Conservation (phyloP, 2,888 invertebrate genomes). For the Nasonovia ribisnigri region DNA sequence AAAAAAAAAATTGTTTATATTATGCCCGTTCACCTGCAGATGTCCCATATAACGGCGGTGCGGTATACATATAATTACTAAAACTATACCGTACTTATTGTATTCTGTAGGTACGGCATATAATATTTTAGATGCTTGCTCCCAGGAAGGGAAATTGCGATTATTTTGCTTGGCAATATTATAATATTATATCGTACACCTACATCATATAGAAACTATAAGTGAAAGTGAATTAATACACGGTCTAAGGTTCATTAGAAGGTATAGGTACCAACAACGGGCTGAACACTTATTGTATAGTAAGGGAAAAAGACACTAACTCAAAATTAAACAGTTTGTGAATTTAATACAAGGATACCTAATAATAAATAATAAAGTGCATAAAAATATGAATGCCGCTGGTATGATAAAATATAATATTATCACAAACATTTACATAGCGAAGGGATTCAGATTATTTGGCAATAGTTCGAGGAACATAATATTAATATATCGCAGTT, state of each 20-base stretch:
- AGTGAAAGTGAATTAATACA: not conserved
- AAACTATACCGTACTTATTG: not conserved
- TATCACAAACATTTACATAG: not conserved
- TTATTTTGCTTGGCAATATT: not conserved
- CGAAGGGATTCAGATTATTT: slow-evolving; percentile 11
- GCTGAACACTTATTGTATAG: not conserved
- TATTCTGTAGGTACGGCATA: not conserved
- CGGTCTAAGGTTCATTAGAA: not conserved
- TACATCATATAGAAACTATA: not conserved
- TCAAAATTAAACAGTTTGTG: not conserved
- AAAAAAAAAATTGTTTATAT: not conserved
- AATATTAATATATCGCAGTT: not conserved
- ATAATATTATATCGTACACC: not conserved
- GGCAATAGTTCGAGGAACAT: not conserved
- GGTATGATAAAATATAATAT: not conserved
- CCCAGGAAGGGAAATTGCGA: not conserved
- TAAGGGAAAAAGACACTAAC: not conserved
- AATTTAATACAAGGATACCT: not conserved
- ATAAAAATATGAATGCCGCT: not conserved
- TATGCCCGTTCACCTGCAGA: not conserved
- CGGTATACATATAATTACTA: not conserved
- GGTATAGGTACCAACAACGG: not conserved
- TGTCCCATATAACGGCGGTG: not conserved
- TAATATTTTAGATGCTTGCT: not conserved
- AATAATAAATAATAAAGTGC: not conserved